Base-by-base conservation (phyloP, 2,113 vertebrate genomes). In the Pagrus major region DNA sequence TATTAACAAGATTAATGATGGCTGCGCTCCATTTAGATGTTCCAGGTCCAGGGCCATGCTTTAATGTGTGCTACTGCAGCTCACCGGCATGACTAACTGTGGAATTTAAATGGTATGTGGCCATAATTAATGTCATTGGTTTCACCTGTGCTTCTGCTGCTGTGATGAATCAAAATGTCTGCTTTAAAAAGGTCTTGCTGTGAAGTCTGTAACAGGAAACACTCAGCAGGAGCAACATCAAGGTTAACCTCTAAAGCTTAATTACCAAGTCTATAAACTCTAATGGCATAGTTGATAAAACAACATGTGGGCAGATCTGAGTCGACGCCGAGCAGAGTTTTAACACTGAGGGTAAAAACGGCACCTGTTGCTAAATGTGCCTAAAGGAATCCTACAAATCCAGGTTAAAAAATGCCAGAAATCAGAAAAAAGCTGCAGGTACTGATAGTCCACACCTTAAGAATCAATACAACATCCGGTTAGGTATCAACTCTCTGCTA, bases 231-330 rank as follows among this genome's bases (percentile, higher is more conserved):
- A 51, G 35, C 6, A 55, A 35, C 42, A 58, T 35, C 21, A n/a
- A 29, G 10, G 20, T 59, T 27, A 42, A 58, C 51, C 1, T 66
- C 6, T 9, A 54, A 15, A 65, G 21, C 61, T 52, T 54, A 80
- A 39, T 71, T 58, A 78, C 29, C 5, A 6, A 56, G 76, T 71
- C 58, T 59, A 51, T 78, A 58, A 75, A 76, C 9, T 44, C 15
- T 77, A 16, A 65, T 51, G 33, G 33, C 21, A 44, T 58, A 47
- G 46, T 15, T n/a, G 39, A 76, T 85, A 55, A 76, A 71, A 80
- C 76, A 80, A 61, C 72, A 64, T 69, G 55, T 47, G 63, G 52
- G 33, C 29, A 51, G 37, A 51, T 39, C 44, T 52, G 70, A 59
- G 35, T 71, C 55, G 27, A 41, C 64, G 35, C 47, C 16, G 10